phyloP scores from a whole-genome alignment of 1,140 invertebrate species.

The Saccostrea echinata region DNA sequence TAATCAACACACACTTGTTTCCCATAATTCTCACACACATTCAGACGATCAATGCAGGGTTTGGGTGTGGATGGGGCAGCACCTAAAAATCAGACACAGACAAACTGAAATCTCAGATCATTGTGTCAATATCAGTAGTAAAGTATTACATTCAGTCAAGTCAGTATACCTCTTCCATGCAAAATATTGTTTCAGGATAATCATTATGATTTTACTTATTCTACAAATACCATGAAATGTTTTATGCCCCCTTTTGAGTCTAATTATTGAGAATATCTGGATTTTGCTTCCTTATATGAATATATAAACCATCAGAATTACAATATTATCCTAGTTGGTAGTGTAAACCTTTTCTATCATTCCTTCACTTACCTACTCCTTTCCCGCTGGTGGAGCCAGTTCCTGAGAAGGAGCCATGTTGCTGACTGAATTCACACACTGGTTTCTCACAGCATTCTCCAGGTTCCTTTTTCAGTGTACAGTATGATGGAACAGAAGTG shows the following conservation, averaged over 20 bases:
- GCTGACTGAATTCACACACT: conserved; percentile 71
- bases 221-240: too few species aligned
- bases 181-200: too few species aligned
- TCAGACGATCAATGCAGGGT: conserved; percentile 44
- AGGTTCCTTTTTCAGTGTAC: conserved; percentile 65
- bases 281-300: too few species aligned
- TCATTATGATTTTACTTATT: too few species aligned
- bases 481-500: conserved; percentile 64
- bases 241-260: too few species aligned
- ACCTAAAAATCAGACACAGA: conserved; percentile 5
- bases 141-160: neutral
- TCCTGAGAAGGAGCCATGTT: conserved; percentile 69
- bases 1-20: conserved; percentile 44
- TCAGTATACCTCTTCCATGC: neutral
- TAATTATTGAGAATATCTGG: too few species aligned
- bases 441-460: conserved; percentile 73
- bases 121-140: too few species aligned
- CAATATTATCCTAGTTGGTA: too few species aligned
- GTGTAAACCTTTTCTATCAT: too few species aligned
- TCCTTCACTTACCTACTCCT: conserved; percentile 60
- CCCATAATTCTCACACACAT: conserved; percentile 41
- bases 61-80: conserved; percentile 40
- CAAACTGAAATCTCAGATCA: neutral
- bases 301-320: too few species aligned
- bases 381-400: conserved; percentile 65